phyloP scores from a whole-genome alignment of 1,140 invertebrate genomes.

The Drosophila littoralis region DNA sequence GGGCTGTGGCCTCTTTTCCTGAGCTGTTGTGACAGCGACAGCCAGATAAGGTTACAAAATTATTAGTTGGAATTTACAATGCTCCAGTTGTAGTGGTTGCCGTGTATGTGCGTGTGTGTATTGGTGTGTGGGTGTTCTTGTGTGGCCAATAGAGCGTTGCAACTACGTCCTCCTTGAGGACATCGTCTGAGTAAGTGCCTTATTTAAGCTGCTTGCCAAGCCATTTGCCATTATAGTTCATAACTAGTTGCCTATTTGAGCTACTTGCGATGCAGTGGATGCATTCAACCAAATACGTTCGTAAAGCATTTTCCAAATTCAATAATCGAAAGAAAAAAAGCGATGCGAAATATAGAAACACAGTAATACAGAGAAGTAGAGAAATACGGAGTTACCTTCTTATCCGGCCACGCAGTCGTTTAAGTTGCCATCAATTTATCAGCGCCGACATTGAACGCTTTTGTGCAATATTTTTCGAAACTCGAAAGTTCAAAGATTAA shows the following conservation, averaged over 20 bases:
- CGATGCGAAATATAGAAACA: no score
- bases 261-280: conserved; percentile 7
- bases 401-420: conserved; percentile 1
- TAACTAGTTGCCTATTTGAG: conserved; percentile 30
- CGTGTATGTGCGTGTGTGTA: conserved; percentile 11
- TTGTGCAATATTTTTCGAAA: conserved; percentile 38
- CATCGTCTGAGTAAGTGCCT: conserved; percentile 26
- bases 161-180: not conserved
- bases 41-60: conserved; percentile 82
- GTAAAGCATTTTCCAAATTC: conserved; percentile 46
- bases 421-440: conserved; percentile 73
- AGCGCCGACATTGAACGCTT: conserved; percentile 40
- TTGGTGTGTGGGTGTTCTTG: conserved; percentile 7
- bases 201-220: conserved; percentile 1
- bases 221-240: conserved; percentile 44
- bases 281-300: conserved; percentile 7
- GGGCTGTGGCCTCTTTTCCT: not conserved
- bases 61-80: conserved; percentile 83
- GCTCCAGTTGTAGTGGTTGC: conserved; percentile 58
- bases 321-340: conserved; percentile 37
- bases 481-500: conserved; percentile 73
- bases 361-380: conserved; percentile 13
- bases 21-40: conserved; percentile 62
- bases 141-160: conserved; percentile 7
- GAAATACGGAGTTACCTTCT: conserved; percentile 4